Percentiles rank a stretch among this genome's conserved stretches.
Evolutionary conservation across 2,797 vertebrate genomes (phyloP).

Genomic region (Myotis daubentonii): DNA sequence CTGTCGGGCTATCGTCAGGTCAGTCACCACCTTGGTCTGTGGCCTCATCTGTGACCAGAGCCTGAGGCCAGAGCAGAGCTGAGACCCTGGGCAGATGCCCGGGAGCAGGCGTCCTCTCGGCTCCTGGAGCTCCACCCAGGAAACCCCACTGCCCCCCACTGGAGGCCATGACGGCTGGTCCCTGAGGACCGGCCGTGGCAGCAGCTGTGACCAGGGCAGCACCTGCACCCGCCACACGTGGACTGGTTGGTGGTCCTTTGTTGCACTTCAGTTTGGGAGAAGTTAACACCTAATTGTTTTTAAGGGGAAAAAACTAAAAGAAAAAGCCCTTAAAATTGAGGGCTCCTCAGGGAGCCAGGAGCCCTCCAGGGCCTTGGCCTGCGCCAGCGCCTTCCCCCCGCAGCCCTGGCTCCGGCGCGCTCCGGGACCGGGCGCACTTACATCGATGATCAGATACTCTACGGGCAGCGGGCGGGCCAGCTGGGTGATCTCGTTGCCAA

Average conservation of each 20-base stretch:
- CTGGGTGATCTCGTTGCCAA: slow-evolving; percentile 98
- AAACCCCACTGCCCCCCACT: neutral
- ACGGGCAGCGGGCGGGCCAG: slow-evolving; percentile 97
- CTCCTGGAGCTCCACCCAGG: neutral
- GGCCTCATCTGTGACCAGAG: neutral
- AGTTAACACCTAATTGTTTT: neutral
- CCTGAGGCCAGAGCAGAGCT: neutral
- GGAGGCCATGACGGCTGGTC: neutral
- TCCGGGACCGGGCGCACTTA: slow-evolving; percentile 85
- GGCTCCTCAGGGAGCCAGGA: neutral
- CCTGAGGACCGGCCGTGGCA: neutral
- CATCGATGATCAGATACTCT: slow-evolving; percentile 98
- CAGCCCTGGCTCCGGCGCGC: too few relatives aligned
- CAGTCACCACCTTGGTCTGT: neutral
- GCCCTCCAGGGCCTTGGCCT: neutral
- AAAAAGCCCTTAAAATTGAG: neutral
- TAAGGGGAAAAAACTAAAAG: neutral
- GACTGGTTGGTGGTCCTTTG: rapidly evolving
- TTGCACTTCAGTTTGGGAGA: neutral
- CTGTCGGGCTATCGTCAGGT: neutral
- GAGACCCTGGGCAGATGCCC: neutral
- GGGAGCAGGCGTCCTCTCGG: neutral
- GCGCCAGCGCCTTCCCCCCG: too few relatives aligned
- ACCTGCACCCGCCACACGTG: rapidly evolving
- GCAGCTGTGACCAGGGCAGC: neutral